Evolutionary conservation across 2,888 invertebrate genomes (phyloP), one percentile per base, ranked within the genome.

Genomic region (Leptopilina syphax): DNA sequence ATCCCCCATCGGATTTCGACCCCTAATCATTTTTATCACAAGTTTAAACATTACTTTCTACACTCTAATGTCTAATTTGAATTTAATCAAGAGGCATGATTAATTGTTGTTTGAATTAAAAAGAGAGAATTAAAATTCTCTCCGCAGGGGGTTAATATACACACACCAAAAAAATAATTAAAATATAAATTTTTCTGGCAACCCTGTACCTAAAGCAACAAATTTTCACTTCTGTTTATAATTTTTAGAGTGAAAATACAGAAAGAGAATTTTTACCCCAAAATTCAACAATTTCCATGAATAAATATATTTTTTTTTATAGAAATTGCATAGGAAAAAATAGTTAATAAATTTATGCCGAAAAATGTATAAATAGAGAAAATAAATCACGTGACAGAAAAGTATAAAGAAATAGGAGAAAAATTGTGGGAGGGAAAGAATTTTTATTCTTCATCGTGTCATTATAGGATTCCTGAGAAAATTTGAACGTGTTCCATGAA

Each of bases 401-500:
- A 6, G 44, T 27, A 44, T 57, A n/a, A 18, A 60, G 13, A 60
- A 34, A 60, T 60, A 63, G 63, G 24, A 63, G 34, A 34, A 3
- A 34, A 34, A 34, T 0, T 7, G 24, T 24, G n/a, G 63, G 24
- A 63, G 24, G 63, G 24, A 10, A 18, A 63, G 63, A 63, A 63
- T 44, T 60, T 60, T 60, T 60, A 60, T 60, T 60, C n/a, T 63
- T 63, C 60, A 18, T 60, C 24, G 24, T 63, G 24, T 63, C 34
- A 57, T 54, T 73, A 27, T 10, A 57, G 70, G 34, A 73, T n/a
- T 34, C 41, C 41, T 73, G 73, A 34, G 10, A 73, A 73, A 73
- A 73, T 54, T 73, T 77, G 79, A 65, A 27, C 34, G 79, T 79
- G 80, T 82, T 82, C 63, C 73, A 34, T 13, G 57, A 73, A 34